Conservation (phyloP, 2,797 vertebrate species). For the Gastrophryne carolinensis region DNA sequence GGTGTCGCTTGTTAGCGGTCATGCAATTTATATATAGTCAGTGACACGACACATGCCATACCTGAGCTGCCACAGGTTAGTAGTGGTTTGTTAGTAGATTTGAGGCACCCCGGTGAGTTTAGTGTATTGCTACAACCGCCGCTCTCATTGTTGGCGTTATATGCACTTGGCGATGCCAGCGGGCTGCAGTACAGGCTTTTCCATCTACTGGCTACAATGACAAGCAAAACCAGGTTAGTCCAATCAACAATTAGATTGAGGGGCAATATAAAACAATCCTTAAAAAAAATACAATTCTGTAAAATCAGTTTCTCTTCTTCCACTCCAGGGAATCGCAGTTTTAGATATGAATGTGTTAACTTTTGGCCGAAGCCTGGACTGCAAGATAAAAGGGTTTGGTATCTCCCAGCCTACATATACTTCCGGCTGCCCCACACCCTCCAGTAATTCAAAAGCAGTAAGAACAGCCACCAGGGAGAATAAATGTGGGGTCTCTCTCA, state of each 20-base stretch:
- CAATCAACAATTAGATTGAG: background rate
- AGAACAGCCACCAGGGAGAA: too few species aligned
- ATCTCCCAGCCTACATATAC: too few species aligned
- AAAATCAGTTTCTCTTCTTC: too few species aligned
- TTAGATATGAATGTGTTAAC: too few species aligned
- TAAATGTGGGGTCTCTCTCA: too few species aligned
- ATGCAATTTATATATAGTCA: constrained; percentile 42
- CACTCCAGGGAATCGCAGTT: too few species aligned
- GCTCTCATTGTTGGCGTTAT: constrained; percentile 72
- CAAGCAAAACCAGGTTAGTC: constrained; percentile 59
- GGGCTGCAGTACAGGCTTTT: constrained; percentile 92
- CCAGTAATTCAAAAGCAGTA: too few species aligned
- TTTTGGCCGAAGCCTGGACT: too few species aligned
- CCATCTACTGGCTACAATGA: constrained; percentile 83
- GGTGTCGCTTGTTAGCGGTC: background rate
- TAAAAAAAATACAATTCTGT: too few species aligned
- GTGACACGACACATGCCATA: constrained; percentile 84
- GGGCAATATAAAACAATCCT: too few species aligned
- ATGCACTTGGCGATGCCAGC: constrained; percentile 67
- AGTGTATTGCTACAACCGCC: constrained; percentile 78
- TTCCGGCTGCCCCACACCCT: too few species aligned
- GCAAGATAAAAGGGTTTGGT: too few species aligned
- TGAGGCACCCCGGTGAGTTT: constrained; percentile 91
- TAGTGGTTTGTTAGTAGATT: constrained; percentile 98
- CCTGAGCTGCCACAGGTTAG: constrained; percentile 96